Conservation (phyloP, 2,888 invertebrate species). For the Patella caerulea region DNA sequence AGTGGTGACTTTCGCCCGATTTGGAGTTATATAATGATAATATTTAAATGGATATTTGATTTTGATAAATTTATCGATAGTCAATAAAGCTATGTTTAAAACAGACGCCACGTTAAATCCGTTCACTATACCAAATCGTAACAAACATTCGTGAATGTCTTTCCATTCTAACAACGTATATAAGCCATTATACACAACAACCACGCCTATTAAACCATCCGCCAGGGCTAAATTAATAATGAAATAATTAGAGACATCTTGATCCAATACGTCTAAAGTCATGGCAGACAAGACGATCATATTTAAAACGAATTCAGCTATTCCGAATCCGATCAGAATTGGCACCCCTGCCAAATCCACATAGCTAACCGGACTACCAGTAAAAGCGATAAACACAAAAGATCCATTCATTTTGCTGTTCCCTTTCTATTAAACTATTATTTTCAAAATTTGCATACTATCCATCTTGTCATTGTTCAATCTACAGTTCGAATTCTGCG, state of each 20-base stretch:
- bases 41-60: constrained; percentile 18
- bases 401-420: too few species aligned
- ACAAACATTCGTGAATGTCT: constrained; percentile 18
- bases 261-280: not conserved
- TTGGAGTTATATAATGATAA: constrained; percentile 13
- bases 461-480: too few species aligned
- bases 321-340: constrained; percentile 12
- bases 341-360: constrained; percentile 19
- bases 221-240: constrained; percentile 22
- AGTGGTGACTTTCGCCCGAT: not conserved
- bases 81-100: constrained; percentile 15
- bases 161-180: constrained; percentile 25
- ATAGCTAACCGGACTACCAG: constrained; percentile 16
- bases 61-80: constrained; percentile 21
- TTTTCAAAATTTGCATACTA: too few species aligned
- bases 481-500: too few species aligned
- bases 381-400: constrained; percentile 20
- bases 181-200: constrained; percentile 20
- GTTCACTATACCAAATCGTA: constrained; percentile 18
- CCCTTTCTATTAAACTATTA: too few species aligned
- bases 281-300: constrained; percentile 15
- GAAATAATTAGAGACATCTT: constrained; percentile 20
- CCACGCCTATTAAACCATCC: constrained; percentile 17
- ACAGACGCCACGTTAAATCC: constrained; percentile 23
- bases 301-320: constrained; percentile 18